Percentiles rank a stretch among this genome's conserved stretches.
phyloP scores from a whole-genome alignment of 2,888 invertebrate genomes.

The Oconnorella tubifera region DNA sequence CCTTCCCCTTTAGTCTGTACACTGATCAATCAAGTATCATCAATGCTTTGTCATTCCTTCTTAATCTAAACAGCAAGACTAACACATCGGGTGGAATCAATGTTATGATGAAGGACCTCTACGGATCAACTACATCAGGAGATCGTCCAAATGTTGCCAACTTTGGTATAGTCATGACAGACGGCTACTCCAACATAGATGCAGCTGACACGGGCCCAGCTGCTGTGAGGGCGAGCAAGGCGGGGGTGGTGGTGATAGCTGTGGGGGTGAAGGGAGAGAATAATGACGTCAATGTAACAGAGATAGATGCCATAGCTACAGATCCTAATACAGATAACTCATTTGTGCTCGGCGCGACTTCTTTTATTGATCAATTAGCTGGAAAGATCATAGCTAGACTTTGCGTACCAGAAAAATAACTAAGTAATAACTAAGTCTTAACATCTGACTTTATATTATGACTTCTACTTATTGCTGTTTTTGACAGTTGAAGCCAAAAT shows the following conservation, averaged over 20 bases:
- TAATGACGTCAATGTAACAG: slow-evolving; percentile 20
- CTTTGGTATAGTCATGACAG: slow-evolving; percentile 40
- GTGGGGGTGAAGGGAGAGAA: slow-evolving; percentile 37
- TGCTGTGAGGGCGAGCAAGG: slow-evolving; percentile 24
- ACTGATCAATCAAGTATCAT: slow-evolving; percentile 39
- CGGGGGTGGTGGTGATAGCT: slow-evolving; percentile 42
- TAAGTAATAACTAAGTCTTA: too few species aligned
- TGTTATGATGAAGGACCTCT: slow-evolving; percentile 21
- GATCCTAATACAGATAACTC: slow-evolving; percentile 23
- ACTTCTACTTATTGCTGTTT: too few species aligned
- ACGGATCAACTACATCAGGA: slow-evolving; percentile 17
- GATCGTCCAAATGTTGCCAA: slow-evolving; percentile 28
- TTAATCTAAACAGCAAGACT: slow-evolving; percentile 36
- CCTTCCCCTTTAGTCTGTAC: slow-evolving; percentile 45
- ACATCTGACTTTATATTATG: too few species aligned
- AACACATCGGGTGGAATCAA: slow-evolving; percentile 42
- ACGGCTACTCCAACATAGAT: slow-evolving; percentile 46
- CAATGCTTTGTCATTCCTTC: slow-evolving; percentile 44
- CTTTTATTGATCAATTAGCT: slow-evolving; percentile 15
- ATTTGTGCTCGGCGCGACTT: slow-evolving; percentile 7
- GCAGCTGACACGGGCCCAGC: slow-evolving; percentile 39
- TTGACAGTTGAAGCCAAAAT: too few species aligned
- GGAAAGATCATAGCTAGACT: slow-evolving; percentile 16
- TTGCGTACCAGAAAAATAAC: too few species aligned
- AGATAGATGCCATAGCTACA: slow-evolving; percentile 28